A percentile compares a stretch with the other conserved stretches of the same genome.
Conservation (phyloP, 2,113 vertebrate species). For the Ceyx melanurus region DNA sequence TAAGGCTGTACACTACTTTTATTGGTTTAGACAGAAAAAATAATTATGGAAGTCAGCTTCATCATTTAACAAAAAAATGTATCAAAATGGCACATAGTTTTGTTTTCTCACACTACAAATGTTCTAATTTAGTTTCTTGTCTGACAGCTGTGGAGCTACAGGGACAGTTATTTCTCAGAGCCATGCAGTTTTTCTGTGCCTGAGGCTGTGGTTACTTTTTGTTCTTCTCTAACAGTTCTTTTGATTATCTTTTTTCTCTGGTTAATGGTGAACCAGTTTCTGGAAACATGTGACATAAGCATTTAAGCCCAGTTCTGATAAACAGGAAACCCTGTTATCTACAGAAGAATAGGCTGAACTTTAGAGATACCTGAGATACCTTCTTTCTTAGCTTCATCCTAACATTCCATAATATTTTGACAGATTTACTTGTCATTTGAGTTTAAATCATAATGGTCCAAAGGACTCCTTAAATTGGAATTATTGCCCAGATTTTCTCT, state of each 20-base stretch:
- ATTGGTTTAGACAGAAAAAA: neutral
- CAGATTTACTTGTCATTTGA: neutral
- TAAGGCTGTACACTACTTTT: neutral
- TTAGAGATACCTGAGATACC: neutral
- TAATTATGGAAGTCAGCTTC: neutral
- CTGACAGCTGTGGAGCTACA: neutral
- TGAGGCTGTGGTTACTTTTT: neutral
- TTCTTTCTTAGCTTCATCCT: neutral
- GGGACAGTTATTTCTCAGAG: neutral
- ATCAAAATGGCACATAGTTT: neutral
- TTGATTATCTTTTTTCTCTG: neutral
- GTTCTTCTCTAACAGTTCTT: neutral
- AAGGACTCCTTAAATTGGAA: neutral
- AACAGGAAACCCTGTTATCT: neutral
- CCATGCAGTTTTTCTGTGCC: neutral
- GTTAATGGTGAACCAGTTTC: neutral
- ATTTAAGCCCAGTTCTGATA: neutral
- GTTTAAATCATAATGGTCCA: neutral
- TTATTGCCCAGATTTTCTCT: neutral
- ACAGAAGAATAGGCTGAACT: neutral
- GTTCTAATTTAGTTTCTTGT: conserved; percentile 21
- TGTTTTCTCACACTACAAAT: neutral
- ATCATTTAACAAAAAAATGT: neutral
- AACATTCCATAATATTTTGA: neutral
- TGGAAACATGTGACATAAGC: neutral